Base-by-base conservation (phyloP, 2,797 vertebrate species). In the Myiothlypis coronata region DNA sequence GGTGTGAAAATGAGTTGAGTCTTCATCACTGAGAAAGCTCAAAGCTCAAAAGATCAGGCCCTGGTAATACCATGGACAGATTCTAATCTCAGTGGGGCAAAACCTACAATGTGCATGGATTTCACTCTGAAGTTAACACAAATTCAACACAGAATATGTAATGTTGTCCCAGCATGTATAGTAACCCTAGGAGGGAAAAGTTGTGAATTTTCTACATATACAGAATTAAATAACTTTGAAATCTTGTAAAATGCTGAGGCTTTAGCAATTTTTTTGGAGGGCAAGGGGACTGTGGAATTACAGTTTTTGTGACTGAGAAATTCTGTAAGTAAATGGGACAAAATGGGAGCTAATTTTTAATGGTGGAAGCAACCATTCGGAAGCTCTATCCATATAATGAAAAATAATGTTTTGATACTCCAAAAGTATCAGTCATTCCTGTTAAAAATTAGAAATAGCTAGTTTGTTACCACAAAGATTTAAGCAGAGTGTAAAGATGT, bases 131-230 rank as follows among this genome's bases (percentile, higher is more conserved):
- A 69, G 22, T 2, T 44, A 44, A 63, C 30, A 34, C 8, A 87
- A 72, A 55, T 63, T 83, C 30, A 61, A 35, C 27, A 50, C 8
- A 81, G 28, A 77, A 57, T 52, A 24, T 14, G 12, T 11, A 65
- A 41, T n/a, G 35, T 24, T 9, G 19, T 78, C 20, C 20, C 20
- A 65, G 20, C 1, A 23, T 41, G 5, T 34, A 39, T 14, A 46
- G 18, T 12, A 59, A 56, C 1, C 21, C 68, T 41, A 27, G 16
- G 3, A 1, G 7, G 1, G 0, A 5, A 50, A 57, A 56, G 17
- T 9, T 43, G 8, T 64, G 24, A 75, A 28, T 91, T 83, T 75
- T 83, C 27, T 71, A 15, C 6, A 26, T 9, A 11, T 53, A 43
- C 37, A 83, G 35, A 86, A 46, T 20, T 52, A 39, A 56, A 6